Base-by-base conservation (phyloP, 2,888 invertebrate species). In the Papilio demoleus region DNA sequence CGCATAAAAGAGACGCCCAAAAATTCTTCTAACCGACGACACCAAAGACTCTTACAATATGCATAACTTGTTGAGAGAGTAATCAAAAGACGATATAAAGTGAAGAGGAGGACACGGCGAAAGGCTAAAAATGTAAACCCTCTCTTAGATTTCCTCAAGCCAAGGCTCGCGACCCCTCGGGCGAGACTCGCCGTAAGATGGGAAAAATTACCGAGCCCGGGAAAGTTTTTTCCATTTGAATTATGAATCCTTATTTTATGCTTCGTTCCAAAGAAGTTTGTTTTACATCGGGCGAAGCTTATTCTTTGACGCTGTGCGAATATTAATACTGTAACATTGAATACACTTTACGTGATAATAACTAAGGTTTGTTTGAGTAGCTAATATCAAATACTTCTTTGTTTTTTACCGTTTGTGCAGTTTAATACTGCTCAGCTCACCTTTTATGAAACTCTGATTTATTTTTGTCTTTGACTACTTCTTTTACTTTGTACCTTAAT, bases 31-130 rank as follows among this genome's bases (percentile, higher is more conserved):
- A 83, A 85, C 86, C 86, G 81, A 80, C 82, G 80, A 75, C 76
- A 81, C 80, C 81, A 79, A 83, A 82, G 81, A 87, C 86, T 88
- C 86, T 85, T 90, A 90, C 88, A 91, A 90, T 91, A 91, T 92
- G 90, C 91, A 92, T 91, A 92, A 90, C 91, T 92, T 90, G 90
- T 90, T 91, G 90, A 89, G 87, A 90, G 90, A 88, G 91, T 91
- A 92, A 92, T 92, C 92, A 92, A 92, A 92, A 91, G 90, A 86
- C 90, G 91, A 92, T 92, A 91, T 90, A 92, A 91, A 91, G 90
- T 88, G 87, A 86, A 86, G 88, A 87, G 84, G 84, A 87, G 88
- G 88, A 91, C 88, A 89, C 87, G 87, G 85, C 84, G 87, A 91
- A 91, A 92, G 92, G 91, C 90, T 92, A 91, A 92, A 91, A 91